These are phyloP conservation scores for Autographa pulchrina DNA, from an alignment of 2,888 invertebrate species.

Conservation along the genomic window DNA sequence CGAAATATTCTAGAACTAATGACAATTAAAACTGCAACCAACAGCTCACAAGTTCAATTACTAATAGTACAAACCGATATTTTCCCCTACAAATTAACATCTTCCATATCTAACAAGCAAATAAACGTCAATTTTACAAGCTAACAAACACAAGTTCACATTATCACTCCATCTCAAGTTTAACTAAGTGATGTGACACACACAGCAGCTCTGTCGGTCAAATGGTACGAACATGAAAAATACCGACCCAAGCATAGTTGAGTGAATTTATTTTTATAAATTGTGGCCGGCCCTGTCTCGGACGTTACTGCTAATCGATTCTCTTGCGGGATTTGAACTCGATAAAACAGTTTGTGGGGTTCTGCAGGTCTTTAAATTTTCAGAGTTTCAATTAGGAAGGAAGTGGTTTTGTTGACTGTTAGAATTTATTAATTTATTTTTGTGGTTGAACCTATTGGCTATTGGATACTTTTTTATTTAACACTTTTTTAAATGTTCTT, in stretches of 20 bases:
- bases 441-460: not conserved
- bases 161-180: not conserved
- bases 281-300: slow-evolving; percentile 59
- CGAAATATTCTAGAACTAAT: too few species aligned
- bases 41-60: too few species aligned
- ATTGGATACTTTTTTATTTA: not conserved
- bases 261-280: slow-evolving; percentile 71
- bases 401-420: not conserved
- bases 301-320: slow-evolving; percentile 59
- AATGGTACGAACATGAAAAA: slow-evolving; percentile 71
- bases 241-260: slow-evolving; percentile 53
- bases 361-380: not conserved
- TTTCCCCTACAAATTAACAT: too few species aligned
- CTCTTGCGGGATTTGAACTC: slow-evolving; percentile 38
- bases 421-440: too few species aligned
- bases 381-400: not conserved
- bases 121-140: too few species aligned
- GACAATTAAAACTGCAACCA: too few species aligned
- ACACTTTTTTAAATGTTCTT: not conserved
- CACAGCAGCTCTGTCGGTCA: slow-evolving; percentile 36
- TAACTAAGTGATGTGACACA: slow-evolving; percentile 29
- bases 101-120: not conserved
- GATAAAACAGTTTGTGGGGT: slow-evolving; percentile 36
- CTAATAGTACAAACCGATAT: too few species aligned
- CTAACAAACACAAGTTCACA: not conserved